phyloP scores from a whole-genome alignment of 1,140 invertebrate genomes.

The Cyclina sinensis region DNA sequence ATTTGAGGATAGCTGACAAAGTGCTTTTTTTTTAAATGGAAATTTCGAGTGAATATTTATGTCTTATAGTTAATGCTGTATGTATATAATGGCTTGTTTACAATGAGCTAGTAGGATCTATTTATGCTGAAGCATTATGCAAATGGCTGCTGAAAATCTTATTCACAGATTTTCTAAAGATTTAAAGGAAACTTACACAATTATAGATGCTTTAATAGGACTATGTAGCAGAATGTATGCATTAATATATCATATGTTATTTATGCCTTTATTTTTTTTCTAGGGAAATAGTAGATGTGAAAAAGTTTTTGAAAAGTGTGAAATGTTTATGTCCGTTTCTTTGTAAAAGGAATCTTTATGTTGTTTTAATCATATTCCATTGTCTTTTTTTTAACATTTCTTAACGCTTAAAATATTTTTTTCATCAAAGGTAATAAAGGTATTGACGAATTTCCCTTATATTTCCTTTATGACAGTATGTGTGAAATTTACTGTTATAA shows the following conservation, averaged over 20 bases:
- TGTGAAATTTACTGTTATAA: no score
- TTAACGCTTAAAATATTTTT: not conserved
- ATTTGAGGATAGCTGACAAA: no score
- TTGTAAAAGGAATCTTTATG: not conserved
- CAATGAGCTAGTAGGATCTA: not conserved
- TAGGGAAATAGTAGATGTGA: not conserved
- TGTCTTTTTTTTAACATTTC: not conserved
- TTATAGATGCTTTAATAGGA: constrained; percentile 7
- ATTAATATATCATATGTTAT: not conserved
- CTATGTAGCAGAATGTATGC: not conserved
- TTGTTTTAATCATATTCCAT: not conserved
- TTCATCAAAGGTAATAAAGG: no score
- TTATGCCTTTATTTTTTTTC: not conserved
- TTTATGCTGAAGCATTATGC: constrained; percentile 37
- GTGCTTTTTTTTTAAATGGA: not conserved
- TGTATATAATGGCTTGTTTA: not conserved
- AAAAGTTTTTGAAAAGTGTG: not conserved
- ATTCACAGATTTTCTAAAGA: not conserved
- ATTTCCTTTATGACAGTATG: not conserved
- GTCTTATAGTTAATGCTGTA: no score
- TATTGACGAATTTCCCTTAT: not conserved
- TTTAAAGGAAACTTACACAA: constrained; percentile 2
- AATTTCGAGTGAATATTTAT: no score
- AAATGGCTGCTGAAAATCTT: not conserved
- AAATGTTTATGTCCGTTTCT: not conserved